A percentile compares a stretch with the other conserved stretches of the same genome.
Evolutionary conservation across 2,888 invertebrate genomes (phyloP).

Genomic region (Ormyrus pomaceus): DNA sequence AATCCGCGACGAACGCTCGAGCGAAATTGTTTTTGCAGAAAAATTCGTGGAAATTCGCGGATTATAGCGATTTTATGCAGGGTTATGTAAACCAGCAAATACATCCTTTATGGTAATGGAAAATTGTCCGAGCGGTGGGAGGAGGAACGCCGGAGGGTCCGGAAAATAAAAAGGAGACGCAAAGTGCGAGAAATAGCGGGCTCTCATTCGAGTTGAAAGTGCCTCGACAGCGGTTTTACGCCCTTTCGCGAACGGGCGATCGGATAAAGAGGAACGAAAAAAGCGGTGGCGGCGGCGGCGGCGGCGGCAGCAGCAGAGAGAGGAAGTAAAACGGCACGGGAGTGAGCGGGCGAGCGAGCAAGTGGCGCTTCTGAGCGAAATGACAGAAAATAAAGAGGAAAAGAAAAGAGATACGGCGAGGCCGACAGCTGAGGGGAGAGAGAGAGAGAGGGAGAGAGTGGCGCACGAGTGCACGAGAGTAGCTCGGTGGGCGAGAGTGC

Average conservation of each 20-base stretch:
- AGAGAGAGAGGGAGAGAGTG: slow-evolving; percentile 58
- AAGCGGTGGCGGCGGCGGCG: slow-evolving; percentile 1
- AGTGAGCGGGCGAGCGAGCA: slow-evolving; percentile 18
- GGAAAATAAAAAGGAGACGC: slow-evolving; percentile 56
- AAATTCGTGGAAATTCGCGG: background rate
- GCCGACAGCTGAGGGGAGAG: slow-evolving; percentile 43
- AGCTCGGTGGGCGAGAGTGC: slow-evolving; percentile 7
- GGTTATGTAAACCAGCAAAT: slow-evolving; percentile 17
- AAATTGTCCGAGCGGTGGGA: slow-evolving; percentile 29
- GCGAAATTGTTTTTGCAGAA: too few species aligned
- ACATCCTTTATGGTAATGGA: slow-evolving; percentile 12
- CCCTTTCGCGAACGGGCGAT: slow-evolving; percentile 60
- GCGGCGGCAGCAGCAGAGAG: slow-evolving; percentile 19
- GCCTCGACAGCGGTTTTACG: slow-evolving; percentile 61
- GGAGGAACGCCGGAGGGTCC: slow-evolving; percentile 14
- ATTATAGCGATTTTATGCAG: background rate
- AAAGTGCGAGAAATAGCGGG: slow-evolving; percentile 62
- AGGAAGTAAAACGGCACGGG: slow-evolving; percentile 32
- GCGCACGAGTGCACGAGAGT: slow-evolving; percentile 49
- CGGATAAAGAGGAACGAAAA: slow-evolving; percentile 62
- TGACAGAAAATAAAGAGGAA: slow-evolving; percentile 59
- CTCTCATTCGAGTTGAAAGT: slow-evolving; percentile 59
- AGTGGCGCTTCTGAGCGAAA: slow-evolving; percentile 57
- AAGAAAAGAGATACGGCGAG: slow-evolving; percentile 55
- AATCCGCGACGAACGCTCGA: too few species aligned